phyloP scores from a whole-genome alignment of 1,140 invertebrate genomes.

The Megalonaias nervosa region DNA sequence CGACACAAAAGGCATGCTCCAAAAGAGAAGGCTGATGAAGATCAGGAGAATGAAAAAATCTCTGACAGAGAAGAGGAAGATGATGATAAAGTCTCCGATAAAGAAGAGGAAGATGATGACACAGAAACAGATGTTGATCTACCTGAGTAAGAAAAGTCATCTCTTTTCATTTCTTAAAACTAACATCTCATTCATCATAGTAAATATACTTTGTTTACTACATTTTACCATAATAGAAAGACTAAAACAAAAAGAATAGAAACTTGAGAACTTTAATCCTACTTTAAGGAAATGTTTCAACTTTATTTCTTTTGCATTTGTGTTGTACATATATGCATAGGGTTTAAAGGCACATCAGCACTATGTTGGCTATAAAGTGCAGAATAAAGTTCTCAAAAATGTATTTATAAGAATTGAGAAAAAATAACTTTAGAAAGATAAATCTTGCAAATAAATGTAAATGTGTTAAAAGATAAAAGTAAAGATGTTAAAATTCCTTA shows the following conservation, averaged over 20 bases:
- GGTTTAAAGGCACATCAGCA: no score
- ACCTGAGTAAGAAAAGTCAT: not conserved
- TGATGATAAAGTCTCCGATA: conserved; percentile 26
- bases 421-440: no score
- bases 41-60: conserved; percentile 16
- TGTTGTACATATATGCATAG: not conserved
- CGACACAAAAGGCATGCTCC: not conserved
- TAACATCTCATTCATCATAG: not conserved
- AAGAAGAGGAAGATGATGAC: conserved; percentile 35
- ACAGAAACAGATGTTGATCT: conserved; percentile 30
- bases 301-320: not conserved
- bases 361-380: no score
- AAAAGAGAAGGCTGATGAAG: conserved; percentile 11
- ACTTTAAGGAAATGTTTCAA: not conserved
- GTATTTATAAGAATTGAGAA: not conserved
- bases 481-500: no score
- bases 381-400: not conserved
- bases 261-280: no score
- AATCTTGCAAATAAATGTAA: no score
- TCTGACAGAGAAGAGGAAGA: conserved; percentile 27
- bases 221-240: not conserved
- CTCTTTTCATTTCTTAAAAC: not conserved
- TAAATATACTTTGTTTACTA: no score
- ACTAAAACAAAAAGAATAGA: not conserved
- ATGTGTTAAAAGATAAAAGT: no score